Conservation (phyloP, 35 echinoderm and acorn worm genomes). For the Apostichopus californicus region DNA sequence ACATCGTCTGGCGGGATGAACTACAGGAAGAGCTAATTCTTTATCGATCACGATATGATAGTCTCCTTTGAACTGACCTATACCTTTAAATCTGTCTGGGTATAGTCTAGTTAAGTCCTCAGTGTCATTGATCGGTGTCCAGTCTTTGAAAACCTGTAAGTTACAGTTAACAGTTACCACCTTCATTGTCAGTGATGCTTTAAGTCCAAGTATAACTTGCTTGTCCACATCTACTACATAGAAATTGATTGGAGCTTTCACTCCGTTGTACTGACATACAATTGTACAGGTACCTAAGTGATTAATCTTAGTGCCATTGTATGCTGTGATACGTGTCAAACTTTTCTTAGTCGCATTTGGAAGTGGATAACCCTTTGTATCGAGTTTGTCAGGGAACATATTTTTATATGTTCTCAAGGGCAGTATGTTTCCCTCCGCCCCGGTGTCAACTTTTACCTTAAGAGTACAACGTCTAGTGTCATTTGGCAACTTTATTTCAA, state of each 20-base stretch:
- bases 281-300: background rate
- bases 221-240: background rate
- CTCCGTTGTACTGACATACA: background rate
- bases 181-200: background rate
- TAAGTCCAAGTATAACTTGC: background rate
- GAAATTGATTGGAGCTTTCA: background rate
- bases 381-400: background rate
- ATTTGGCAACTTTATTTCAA: conserved; percentile 2
- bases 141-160: too few species aligned
- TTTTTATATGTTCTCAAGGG: too few species aligned
- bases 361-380: background rate
- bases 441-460: too few species aligned
- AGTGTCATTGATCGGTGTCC: too few species aligned
- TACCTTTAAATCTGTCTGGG: conserved; percentile 63
- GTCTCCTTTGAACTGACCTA: conserved; percentile 42
- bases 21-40: conserved; percentile 48
- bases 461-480: background rate
- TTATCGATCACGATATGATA: conserved; percentile 59
- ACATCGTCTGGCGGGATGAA: conserved; percentile 53
- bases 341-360: background rate
- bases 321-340: background rate
- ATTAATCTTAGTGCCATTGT: too few species aligned
- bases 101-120: too few species aligned
- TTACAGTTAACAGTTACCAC: too few species aligned
- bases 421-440: too few species aligned